Percentiles rank a stretch among this genome's conserved stretches.
Conservation (phyloP, 2,888 invertebrate genomes). For the Acleris holmiana region DNA sequence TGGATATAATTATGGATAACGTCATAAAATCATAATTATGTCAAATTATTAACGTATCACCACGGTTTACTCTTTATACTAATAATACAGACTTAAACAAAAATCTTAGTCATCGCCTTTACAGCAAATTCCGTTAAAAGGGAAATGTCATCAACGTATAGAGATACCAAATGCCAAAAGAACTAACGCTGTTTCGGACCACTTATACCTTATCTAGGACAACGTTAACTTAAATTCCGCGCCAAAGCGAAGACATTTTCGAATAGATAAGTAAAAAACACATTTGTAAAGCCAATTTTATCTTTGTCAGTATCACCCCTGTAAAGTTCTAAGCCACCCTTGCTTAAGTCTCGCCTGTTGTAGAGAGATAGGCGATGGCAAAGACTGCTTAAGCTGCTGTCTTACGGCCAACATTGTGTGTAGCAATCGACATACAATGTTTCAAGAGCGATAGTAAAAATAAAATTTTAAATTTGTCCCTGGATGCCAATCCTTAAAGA, state of each 20-base stretch:
- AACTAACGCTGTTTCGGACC: background rate
- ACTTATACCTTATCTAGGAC: background rate
- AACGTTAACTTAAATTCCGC: background rate
- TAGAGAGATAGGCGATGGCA: slow-evolving; percentile 29
- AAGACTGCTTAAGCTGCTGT: slow-evolving; percentile 28
- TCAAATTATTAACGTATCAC: too few relatives aligned
- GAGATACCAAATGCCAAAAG: background rate
- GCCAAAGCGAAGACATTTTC: background rate
- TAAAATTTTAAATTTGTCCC: background rate
- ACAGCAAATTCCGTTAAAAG: background rate
- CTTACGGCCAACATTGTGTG: slow-evolving; percentile 13
- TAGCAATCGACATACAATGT: slow-evolving; percentile 13
- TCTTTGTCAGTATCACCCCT: slow-evolving; percentile 28
- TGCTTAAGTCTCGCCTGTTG: slow-evolving; percentile 28
- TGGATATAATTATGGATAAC: too few relatives aligned
- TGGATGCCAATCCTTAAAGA: slow-evolving; percentile 3
- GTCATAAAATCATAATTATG: too few relatives aligned
- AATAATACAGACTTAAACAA: background rate
- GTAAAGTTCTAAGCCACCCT: slow-evolving; percentile 33
- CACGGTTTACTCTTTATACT: background rate
- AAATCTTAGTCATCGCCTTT: background rate
- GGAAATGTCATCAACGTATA: background rate
- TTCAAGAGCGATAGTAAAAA: slow-evolving; percentile 1
- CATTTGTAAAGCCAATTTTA: slow-evolving; percentile 32
- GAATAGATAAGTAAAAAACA: slow-evolving; percentile 29